Evolutionary conservation across 2,797 vertebrate genomes (phyloP), one percentile per base, ranked within the genome.

Genomic region (Sebastes hubbsi): DNA sequence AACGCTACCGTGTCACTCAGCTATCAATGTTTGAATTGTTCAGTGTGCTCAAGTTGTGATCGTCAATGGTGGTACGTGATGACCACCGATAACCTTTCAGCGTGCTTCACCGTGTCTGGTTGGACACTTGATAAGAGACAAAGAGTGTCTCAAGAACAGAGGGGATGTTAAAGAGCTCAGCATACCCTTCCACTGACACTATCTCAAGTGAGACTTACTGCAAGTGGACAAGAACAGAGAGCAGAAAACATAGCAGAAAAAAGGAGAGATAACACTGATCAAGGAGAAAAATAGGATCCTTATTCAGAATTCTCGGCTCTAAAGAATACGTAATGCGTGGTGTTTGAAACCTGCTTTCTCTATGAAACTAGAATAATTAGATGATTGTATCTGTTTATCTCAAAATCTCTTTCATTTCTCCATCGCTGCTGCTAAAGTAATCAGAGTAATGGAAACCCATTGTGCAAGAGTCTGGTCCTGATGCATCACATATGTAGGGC

Each of bases 141-240:
- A 84, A 86, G 82, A 91, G 83, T 16, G 84, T 88, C 90, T 93
- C 62, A 75, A 87, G 92, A 92, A 83, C 84, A 61, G 79, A 87
- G 83, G 58, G 75, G 78, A 62, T 69, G 83, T 85, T 87, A 87
- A 87, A 91, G 92, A 90, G 88, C 76, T 87, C 86, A 18, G 78
- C 70, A 22, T 89, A 90, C 85, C 87, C 88, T 94, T 93, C 82
- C 81, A 65, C 78, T 93, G 94, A 94, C 91, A 93, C 92, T 90
- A 94, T 94, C 94, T 95, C 84, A 82, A 95, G 93, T 91, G 90
- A 90, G 90, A 93, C 89, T 92, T 86, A 88, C 72, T 71, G 85
- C 87, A 24, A 92, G 91, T 86, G 90, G 89, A 90, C 87, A 82
- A 77, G 90, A 91, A 81, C 83, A 75, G 81, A 86, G 81, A 36